Evolutionary conservation across 2,113 vertebrate species (phyloP).

Genomic region (Campylorhamphus procurvoides): DNA sequence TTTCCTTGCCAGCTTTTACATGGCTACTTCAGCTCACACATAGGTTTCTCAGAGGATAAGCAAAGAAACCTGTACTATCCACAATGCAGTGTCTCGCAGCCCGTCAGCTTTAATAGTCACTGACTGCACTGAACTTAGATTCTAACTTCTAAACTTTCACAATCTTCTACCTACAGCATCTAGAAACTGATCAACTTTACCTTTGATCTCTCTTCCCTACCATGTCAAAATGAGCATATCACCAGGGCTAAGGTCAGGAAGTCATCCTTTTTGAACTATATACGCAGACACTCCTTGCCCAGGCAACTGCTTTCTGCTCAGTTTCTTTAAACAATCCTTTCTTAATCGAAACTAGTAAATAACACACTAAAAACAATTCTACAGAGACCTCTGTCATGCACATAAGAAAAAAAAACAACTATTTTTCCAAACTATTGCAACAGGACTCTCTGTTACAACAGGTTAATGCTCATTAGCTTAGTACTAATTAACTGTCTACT

Average conservation of each 20-base stretch:
- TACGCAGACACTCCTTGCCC: background rate
- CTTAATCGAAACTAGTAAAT: constrained; percentile 7
- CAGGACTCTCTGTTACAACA: background rate
- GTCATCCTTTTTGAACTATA: background rate
- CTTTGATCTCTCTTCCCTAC: background rate
- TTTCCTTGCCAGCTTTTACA: background rate
- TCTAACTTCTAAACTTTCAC: background rate
- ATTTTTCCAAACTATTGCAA: background rate
- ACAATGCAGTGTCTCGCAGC: background rate
- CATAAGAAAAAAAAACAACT: background rate
- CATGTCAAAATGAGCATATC: background rate
- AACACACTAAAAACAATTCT: background rate
- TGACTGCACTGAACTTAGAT: background rate
- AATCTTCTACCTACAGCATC: background rate
- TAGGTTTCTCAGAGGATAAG: background rate
- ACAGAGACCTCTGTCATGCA: background rate
- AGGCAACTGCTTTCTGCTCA: background rate
- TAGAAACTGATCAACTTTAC: background rate
- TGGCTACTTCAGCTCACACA: background rate
- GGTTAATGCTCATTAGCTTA: background rate
- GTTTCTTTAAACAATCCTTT: background rate
- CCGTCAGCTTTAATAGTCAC: background rate
- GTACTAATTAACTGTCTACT: background rate
- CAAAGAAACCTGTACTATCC: background rate
- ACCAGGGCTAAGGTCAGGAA: background rate